phyloP scores from a whole-genome alignment of 2,113 vertebrate genomes.

The Elgaria multicarinata region DNA sequence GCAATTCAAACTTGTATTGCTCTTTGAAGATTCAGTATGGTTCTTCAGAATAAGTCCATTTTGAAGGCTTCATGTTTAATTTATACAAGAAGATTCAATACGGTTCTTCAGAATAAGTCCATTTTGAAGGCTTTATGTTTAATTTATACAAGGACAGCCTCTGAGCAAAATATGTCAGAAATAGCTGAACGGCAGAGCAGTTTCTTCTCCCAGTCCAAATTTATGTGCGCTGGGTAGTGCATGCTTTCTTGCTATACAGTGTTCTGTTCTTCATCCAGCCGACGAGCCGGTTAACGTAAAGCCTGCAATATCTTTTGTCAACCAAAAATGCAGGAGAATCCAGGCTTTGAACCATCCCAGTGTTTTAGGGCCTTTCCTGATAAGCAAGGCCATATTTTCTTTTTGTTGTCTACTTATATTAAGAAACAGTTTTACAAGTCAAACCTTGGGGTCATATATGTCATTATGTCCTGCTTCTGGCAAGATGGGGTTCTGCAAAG shows the following conservation, averaged over 20 bases:
- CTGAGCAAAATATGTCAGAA: conserved; percentile 1
- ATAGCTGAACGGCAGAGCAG: conserved; percentile 4
- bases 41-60: neutral
- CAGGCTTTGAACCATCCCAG: conserved; percentile 32
- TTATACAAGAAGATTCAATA: conserved; percentile 11
- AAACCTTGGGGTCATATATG: neutral
- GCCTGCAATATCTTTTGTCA: conserved; percentile 12
- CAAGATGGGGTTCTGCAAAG: neutral
- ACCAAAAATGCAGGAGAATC: conserved; percentile 29
- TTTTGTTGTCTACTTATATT: neutral
- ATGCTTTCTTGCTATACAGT: neutral
- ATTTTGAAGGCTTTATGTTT: neutral
- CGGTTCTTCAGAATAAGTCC: conserved; percentile 23
- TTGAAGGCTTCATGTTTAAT: conserved; percentile 7
- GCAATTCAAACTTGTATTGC: conserved; percentile 17
- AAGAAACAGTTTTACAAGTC: neutral
- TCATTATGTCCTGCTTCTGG: neutral
- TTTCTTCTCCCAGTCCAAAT: conserved; percentile 9
- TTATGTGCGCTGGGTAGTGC: neutral
- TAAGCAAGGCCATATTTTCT: neutral
- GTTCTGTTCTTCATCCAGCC: neutral
- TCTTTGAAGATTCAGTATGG: conserved; percentile 38
- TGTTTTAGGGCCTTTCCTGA: conserved; percentile 12
- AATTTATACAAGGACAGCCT: conserved; percentile 8
- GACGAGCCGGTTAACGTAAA: conserved; percentile 18